Evolutionary conservation across 1,140 invertebrate species (phyloP).

Genomic region (Tigriopus japonicus): DNA sequence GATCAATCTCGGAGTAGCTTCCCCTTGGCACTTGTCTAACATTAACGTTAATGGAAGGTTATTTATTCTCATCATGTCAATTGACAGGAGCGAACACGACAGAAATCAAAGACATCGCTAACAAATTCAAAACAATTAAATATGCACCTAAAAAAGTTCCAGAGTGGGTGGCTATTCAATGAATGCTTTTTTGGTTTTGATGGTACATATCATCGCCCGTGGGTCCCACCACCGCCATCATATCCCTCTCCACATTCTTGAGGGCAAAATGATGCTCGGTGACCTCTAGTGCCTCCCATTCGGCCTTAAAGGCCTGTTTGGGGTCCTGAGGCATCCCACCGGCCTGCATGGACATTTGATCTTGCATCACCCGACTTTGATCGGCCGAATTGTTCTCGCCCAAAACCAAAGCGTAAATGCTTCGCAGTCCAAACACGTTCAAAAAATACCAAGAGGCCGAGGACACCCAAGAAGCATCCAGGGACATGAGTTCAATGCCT

Average conservation of each 20-base stretch:
- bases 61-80: too few species aligned
- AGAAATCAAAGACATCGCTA: too few species aligned
- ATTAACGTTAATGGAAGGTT: too few species aligned
- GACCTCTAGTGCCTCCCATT: conserved; percentile 97
- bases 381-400: conserved; percentile 98
- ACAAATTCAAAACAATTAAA: too few species aligned
- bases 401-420: conserved; percentile 90
- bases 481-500: conserved; percentile 77
- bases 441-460: conserved; percentile 99
- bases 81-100: too few species aligned
- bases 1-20: too few species aligned
- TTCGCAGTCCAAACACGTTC: conserved; percentile 94
- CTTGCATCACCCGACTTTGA: conserved; percentile 87
- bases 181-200: conserved; percentile 24
- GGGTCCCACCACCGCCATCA: conserved; percentile 24
- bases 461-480: conserved; percentile 98
- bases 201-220: conserved; percentile 25
- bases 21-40: too few species aligned
- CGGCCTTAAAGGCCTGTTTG: conserved; percentile 94
- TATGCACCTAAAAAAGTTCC: too few species aligned
- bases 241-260: conserved; percentile 47
- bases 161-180: too few species aligned
- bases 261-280: conserved; percentile 79
- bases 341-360: conserved; percentile 91
- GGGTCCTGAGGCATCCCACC: conserved; percentile 94